Base-by-base conservation (phyloP, 2,113 vertebrate species). In the Salvelinus sp. region DNA sequence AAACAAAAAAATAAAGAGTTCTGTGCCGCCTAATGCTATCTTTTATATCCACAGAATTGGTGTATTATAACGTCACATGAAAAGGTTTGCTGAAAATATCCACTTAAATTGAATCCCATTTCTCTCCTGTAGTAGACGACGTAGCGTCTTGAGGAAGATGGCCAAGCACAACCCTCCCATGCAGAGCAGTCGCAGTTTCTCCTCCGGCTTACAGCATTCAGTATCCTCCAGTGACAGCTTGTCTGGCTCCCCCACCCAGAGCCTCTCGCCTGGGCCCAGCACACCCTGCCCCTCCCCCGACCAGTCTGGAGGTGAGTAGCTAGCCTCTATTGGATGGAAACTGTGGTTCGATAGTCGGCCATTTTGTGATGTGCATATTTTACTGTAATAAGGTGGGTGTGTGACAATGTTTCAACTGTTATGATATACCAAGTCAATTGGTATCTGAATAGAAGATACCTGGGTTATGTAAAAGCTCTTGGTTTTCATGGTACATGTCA, bases 161-260 rank as follows among this genome's bases (percentile, higher is more conserved):
- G 95, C 96, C 1, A 97, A 96, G 90, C 96, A 97, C 69, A 85
- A 94, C 0, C 91, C 96, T 0, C 93, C 94, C 25, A 90, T 98
- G 78, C 96, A 97, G 84, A 95, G 94, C 80, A 98, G 96, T 86
- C 96, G 95, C 62, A 98, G 97, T 88, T 97, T 96, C 88, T 97
- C 96, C 6, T 97, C 97, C 0, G 96, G 96, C 0, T 95, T 98
- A 80, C 96, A 96, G 33, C 97, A 97, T 77, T 95, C 95, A 0
- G 85, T 95, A 83, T 97, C 97, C 0, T 97, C 97, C 9, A 95
- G 96, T 0, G 97, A 99, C 89, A 98, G 97, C 87, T 92, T 97
- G 13, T 96, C 96, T 0, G 96, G 96, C 38, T 98, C 97, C 0
- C 96, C 97, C 69, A 97, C 96, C 0, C 96, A 96, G 88, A 95